These are phyloP conservation scores for Neoascia interrupta DNA, from an alignment of 2,888 invertebrate genomes.

Conservation along the genomic window DNA sequence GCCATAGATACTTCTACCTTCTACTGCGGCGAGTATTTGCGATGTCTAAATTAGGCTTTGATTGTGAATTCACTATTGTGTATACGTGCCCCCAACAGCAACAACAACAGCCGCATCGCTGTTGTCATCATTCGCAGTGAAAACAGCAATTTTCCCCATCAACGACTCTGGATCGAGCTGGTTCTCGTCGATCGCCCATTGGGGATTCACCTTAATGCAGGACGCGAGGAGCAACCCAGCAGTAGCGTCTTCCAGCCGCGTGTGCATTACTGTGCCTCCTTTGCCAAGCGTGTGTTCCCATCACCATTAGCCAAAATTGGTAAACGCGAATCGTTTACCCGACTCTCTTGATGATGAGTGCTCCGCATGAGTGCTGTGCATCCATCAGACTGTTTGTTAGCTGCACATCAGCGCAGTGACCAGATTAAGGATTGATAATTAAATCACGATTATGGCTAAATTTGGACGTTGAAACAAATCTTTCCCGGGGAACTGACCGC, in stretches of 20 bases:
- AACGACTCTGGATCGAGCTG: slow-evolving; percentile 19
- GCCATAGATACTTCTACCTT: slow-evolving; percentile 31
- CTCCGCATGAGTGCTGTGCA: slow-evolving; percentile 21
- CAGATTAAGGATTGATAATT: slow-evolving; percentile 60
- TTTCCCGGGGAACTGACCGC: slow-evolving; percentile 8
- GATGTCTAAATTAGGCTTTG: slow-evolving; percentile 67
- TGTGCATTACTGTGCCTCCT: slow-evolving; percentile 15
- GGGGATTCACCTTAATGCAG: slow-evolving; percentile 22
- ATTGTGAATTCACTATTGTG: slow-evolving; percentile 56
- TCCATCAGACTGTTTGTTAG: background rate
- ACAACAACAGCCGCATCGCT: slow-evolving; percentile 53
- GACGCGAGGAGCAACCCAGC: too few relatives aligned
- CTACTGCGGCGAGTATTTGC: too few relatives aligned
- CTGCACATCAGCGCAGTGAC: slow-evolving; percentile 11
- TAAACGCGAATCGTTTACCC: slow-evolving; percentile 46
- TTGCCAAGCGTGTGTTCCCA: slow-evolving; percentile 53
- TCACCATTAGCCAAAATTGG: slow-evolving; percentile 66
- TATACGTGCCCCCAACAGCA: slow-evolving; percentile 48
- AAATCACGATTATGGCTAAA: slow-evolving; percentile 56
- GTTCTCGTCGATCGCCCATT: slow-evolving; percentile 3
- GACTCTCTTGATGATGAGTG: slow-evolving; percentile 6
- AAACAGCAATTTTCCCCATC: slow-evolving; percentile 45
- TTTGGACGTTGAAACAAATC: slow-evolving; percentile 49
- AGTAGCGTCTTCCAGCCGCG: slow-evolving; percentile 7
- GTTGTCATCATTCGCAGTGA: slow-evolving; percentile 54